Evolutionary conservation across 92 coral and sea anemone species (phyloP).

Genomic region (Epizoanthus rinbou): DNA sequence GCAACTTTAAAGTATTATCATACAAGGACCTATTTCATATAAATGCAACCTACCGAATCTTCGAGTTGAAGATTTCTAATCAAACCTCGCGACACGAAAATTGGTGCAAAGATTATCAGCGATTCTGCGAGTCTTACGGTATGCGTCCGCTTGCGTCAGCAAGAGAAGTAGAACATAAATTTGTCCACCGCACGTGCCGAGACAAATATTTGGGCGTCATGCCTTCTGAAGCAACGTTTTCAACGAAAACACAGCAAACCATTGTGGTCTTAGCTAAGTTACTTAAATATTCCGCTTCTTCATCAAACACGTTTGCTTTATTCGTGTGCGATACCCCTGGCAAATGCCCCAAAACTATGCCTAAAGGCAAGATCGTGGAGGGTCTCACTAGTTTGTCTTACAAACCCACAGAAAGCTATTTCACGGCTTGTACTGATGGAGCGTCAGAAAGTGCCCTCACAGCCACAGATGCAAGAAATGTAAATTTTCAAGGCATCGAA

Average conservation of each 20-base stretch:
- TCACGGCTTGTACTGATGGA: conserved; percentile 60
- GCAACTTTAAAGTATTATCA: conserved; percentile 52
- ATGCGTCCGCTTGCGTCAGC: conserved; percentile 22
- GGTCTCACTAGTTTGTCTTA: no score
- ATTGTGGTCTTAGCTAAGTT: conserved; percentile 20
- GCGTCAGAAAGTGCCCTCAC: conserved; percentile 36
- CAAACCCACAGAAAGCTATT: not conserved
- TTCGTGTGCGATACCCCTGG: not conserved
- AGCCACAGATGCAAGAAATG: conserved; percentile 26
- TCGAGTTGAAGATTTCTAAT: conserved; percentile 13
- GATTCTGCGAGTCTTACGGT: no score
- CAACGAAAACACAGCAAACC: not conserved
- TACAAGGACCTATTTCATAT: conserved; percentile 28
- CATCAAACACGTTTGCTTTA: conserved; percentile 48
- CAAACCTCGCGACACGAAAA: conserved; percentile 6
- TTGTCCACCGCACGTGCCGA: not conserved
- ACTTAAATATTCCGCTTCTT: conserved; percentile 37
- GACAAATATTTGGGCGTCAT: conserved; percentile 29
- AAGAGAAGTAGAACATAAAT: conserved; percentile 13
- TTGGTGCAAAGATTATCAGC: no score
- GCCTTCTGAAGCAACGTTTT: conserved; percentile 19
- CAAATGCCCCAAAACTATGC: conserved; percentile 29
- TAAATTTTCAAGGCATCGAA: conserved; percentile 6
- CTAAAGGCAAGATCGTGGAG: no score
- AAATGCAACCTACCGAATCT: conserved; percentile 40